A percentile compares a stretch with the other conserved stretches of the same genome.
Evolutionary conservation across 2,888 invertebrate genomes (phyloP).

Genomic region (Catocala sponsa): DNA sequence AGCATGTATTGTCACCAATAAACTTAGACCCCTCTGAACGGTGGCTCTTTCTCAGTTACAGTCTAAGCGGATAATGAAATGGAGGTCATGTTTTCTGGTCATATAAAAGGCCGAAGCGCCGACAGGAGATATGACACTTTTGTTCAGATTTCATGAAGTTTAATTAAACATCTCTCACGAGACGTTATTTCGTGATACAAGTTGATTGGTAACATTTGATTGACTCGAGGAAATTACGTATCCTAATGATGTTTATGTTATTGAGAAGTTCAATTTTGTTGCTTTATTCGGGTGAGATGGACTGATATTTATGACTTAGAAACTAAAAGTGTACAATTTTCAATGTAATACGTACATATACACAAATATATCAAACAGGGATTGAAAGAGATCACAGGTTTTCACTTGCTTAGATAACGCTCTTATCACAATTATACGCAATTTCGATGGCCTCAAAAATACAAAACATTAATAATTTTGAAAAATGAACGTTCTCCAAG

Average conservation of each 20-base stretch:
- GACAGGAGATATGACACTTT: constrained; percentile 70
- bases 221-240: constrained; percentile 74
- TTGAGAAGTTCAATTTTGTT: constrained; percentile 23
- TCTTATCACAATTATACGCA: too few species aligned
- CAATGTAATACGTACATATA: too few species aligned
- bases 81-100: constrained; percentile 56
- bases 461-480: too few species aligned
- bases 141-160: constrained; percentile 72
- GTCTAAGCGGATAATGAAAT: constrained; percentile 38
- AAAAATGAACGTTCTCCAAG: too few species aligned
- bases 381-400: too few species aligned
- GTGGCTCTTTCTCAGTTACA: constrained; percentile 21
- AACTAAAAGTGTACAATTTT: too few species aligned
- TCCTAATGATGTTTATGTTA: constrained; percentile 34
- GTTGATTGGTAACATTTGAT: constrained; percentile 64
- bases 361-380: too few species aligned
- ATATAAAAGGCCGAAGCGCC: constrained; percentile 56
- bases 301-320: too few species aligned
- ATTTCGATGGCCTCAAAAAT: too few species aligned
- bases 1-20: constrained; percentile 62
- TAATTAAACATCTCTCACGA: constrained; percentile 72
- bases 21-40: constrained; percentile 50
- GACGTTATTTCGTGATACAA: constrained; percentile 58
- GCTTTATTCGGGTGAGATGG: too few species aligned
- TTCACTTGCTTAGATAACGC: too few species aligned